Evolutionary conservation across 2,888 invertebrate genomes (phyloP).

Genomic region (Chaetogeoica ovagalla): DNA sequence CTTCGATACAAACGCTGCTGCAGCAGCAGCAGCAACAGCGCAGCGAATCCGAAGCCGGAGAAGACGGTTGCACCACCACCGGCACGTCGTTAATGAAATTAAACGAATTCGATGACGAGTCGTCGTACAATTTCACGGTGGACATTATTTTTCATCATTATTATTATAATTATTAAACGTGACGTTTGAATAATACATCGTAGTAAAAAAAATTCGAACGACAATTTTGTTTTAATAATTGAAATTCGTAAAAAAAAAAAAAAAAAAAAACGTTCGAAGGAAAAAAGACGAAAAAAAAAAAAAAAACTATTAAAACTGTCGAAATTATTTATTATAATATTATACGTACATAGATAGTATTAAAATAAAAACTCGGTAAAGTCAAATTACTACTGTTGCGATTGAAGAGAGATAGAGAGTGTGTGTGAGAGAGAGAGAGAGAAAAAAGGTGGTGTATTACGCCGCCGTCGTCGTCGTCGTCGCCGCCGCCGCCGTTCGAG

Average conservation of each 20-base stretch:
- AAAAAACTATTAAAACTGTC: neutral
- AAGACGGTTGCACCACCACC: neutral
- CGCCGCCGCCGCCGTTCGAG: neutral
- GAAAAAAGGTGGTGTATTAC: neutral
- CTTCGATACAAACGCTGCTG: slow-evolving; percentile 28
- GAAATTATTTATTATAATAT: neutral
- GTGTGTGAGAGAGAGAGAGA: neutral
- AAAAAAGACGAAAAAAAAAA: neutral
- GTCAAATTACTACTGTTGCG: no score
- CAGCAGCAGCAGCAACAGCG: slow-evolving; percentile 34
- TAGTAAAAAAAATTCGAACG: neutral
- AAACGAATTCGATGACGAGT: slow-evolving; percentile 25
- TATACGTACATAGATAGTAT: no score
- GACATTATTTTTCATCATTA: slow-evolving; percentile 40
- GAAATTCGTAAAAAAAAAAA: neutral
- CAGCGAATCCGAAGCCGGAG: slow-evolving; percentile 31
- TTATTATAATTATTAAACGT: no score
- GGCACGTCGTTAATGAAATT: slow-evolving; percentile 29
- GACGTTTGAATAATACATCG: slow-evolving; percentile 15
- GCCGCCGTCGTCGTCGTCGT: neutral
- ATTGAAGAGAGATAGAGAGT: no score
- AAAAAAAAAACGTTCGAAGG: neutral
- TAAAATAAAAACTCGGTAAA: no score
- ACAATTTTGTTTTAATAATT: neutral
- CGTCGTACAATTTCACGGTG: slow-evolving; percentile 25